These are phyloP conservation scores for Tragelaphus buxtoni DNA, from an alignment of 2,113 vertebrate genomes.

Conservation along the genomic window DNA sequence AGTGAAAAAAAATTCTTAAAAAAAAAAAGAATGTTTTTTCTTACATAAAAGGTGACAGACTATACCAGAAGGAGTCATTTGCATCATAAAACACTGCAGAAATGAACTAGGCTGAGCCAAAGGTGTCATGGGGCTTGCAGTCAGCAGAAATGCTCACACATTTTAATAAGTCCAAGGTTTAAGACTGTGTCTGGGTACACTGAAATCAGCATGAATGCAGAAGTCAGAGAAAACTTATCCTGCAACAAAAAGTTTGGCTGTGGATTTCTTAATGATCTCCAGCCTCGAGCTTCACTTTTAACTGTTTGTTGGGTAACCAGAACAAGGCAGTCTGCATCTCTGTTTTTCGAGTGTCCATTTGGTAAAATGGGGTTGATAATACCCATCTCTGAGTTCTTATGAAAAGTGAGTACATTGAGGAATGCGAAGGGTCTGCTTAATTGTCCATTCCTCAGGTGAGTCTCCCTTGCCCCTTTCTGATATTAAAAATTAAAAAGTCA, in stretches of 20 bases:
- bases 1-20: neutral
- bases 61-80: neutral
- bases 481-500: constrained; percentile 58
- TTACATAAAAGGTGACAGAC: constrained; percentile 40
- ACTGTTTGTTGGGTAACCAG: neutral
- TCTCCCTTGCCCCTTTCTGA: neutral
- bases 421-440: neutral
- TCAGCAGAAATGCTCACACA: neutral
- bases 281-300: neutral
- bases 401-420: neutral
- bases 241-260: neutral
- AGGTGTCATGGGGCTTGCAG: neutral
- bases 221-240: neutral
- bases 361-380: neutral
- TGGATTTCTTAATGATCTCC: neutral
- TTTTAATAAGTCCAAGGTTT: neutral
- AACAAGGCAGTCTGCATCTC: neutral
- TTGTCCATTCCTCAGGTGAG: neutral
- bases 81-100: constrained; percentile 25
- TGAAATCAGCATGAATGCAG: neutral
- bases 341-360: neutral
- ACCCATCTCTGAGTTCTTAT: neutral
- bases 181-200: neutral
- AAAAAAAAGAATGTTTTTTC: neutral
- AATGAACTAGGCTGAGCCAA: neutral